Percentiles rank a stretch among this genome's conserved stretches.
Conservation (phyloP, 2,113 vertebrate species). For the Accipiter cooperii region DNA sequence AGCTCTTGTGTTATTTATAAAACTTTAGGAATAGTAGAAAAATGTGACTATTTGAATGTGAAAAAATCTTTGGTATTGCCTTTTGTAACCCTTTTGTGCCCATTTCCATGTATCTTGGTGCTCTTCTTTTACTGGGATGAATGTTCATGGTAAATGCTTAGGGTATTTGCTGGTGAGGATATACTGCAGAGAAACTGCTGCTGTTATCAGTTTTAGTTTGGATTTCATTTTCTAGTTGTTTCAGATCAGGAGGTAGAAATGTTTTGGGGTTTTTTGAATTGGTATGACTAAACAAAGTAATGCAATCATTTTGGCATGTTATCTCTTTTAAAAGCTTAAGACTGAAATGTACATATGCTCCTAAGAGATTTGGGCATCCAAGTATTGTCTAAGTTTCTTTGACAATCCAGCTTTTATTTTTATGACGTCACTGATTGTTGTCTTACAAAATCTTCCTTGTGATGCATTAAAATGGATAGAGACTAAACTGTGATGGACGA, state of each 20-base stretch:
- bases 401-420: background rate
- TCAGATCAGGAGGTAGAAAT: background rate
- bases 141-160: background rate
- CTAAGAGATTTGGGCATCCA: background rate
- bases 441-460: background rate
- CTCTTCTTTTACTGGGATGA: background rate
- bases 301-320: background rate
- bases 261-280: background rate
- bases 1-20: constrained; percentile 22
- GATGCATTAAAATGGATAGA: background rate
- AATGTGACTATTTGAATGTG: background rate
- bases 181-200: background rate
- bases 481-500: background rate
- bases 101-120: background rate
- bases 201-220: background rate
- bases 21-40: background rate
- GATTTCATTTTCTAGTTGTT: background rate
- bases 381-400: background rate
- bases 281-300: background rate
- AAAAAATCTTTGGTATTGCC: background rate
- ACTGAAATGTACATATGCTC: background rate
- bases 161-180: background rate
- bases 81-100: background rate
- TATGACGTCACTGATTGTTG: background rate
- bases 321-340: background rate